Conservation (phyloP, 2,797 vertebrate genomes). For the Paramormyrops hopkinsi region DNA sequence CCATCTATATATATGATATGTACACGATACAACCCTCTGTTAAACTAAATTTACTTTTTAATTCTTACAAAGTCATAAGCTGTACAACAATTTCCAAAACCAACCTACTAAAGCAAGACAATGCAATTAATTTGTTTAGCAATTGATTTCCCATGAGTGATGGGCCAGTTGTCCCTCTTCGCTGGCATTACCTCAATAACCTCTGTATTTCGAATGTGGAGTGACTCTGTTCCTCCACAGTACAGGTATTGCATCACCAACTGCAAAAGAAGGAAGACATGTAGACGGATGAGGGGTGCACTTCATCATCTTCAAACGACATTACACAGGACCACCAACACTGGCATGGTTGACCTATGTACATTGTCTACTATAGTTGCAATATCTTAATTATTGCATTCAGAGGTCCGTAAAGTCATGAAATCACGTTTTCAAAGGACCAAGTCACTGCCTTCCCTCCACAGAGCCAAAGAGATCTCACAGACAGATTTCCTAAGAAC, state of each 20-base stretch:
- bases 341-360: not conserved
- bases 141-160: not conserved
- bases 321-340: not conserved
- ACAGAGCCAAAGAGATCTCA: not conserved
- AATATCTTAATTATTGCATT: not conserved
- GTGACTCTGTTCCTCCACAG: slow-evolving; percentile 85
- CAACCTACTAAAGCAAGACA: slow-evolving; percentile 17
- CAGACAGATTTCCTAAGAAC: not conserved
- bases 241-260: slow-evolving; percentile 99
- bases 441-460: not conserved
- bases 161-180: not conserved
- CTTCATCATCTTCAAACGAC: not conserved
- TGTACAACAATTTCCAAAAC: not conserved
- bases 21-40: not conserved
- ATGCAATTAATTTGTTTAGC: slow-evolving; percentile 10
- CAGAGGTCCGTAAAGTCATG: too few relatives aligned
- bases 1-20: not conserved
- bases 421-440: not conserved
- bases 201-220: slow-evolving; percentile 96
- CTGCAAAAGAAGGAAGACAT: slow-evolving; percentile 63
- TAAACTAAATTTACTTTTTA: not conserved
- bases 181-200: slow-evolving; percentile 83
- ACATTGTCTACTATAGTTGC: not conserved
- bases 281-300: not conserved
- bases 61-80: not conserved